phyloP scores from a whole-genome alignment of 2,113 vertebrate species.

The Syrrhaptes paradoxus region DNA sequence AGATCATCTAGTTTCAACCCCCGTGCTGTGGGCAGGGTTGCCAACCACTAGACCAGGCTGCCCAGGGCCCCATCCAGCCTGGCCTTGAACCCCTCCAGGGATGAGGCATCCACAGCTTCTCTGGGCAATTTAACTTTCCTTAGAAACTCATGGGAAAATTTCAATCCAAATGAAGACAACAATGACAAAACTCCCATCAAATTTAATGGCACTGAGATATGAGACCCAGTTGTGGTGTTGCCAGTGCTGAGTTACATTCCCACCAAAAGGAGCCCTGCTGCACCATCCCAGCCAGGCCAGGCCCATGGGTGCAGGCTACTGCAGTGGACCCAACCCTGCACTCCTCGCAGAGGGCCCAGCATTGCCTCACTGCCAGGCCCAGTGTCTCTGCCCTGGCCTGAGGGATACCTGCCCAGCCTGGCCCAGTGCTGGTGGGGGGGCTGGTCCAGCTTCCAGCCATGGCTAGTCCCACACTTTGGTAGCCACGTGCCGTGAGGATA shows the following conservation, averaged over 20 bases:
- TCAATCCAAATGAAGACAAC: fast-evolving
- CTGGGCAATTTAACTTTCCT: neutral
- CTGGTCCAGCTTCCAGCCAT: neutral
- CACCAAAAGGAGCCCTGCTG: too few relatives aligned
- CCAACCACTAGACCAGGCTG: too few relatives aligned
- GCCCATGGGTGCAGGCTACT: fast-evolving
- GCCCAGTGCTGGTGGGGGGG: fast-evolving
- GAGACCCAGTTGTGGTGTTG: neutral
- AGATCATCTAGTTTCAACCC: too few relatives aligned
- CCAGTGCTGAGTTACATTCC: neutral
- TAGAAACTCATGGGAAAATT: neutral
- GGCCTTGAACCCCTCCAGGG: too few relatives aligned
- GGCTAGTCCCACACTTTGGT: fast-evolving
- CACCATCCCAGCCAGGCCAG: neutral
- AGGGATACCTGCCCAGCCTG: fast-evolving
- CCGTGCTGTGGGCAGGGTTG: too few relatives aligned
- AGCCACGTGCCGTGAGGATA: neutral
- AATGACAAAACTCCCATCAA: neutral
- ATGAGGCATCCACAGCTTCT: too few relatives aligned
- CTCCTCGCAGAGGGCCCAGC: neutral
- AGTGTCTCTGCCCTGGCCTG: too few relatives aligned
- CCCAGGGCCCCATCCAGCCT: too few relatives aligned
- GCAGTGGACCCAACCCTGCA: fast-evolving
- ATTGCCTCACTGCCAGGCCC: neutral
- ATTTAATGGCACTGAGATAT: neutral